Conservation (phyloP, 2,888 invertebrate species). For the Athalia cordata region DNA sequence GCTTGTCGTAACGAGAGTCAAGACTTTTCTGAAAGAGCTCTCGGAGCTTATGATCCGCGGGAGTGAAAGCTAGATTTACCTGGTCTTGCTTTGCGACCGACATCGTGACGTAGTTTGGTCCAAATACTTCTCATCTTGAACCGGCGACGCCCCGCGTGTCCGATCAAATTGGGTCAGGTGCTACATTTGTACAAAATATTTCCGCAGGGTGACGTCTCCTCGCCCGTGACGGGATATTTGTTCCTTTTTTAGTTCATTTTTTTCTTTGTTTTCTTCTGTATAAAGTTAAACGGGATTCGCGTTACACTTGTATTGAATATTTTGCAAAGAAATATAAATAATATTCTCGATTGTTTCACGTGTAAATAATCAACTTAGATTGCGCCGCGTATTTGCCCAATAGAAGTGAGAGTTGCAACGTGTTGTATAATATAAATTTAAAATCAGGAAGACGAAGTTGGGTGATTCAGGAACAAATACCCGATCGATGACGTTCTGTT, state of each 20-base stretch:
- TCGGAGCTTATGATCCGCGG: constrained; percentile 23
- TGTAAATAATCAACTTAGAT: too few relatives aligned
- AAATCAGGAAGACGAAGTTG: constrained; percentile 14
- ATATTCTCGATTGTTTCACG: too few relatives aligned
- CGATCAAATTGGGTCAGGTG: not conserved
- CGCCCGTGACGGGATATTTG: too few relatives aligned
- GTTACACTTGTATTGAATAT: too few relatives aligned
- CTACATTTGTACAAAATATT: not conserved
- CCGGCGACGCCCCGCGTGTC: constrained; percentile 1
- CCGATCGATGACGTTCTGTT: not conserved
- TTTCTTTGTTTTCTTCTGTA: too few relatives aligned
- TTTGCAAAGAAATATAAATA: too few relatives aligned
- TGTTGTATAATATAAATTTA: constrained; percentile 51
- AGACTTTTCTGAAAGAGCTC: constrained; percentile 36
- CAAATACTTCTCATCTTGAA: not conserved
- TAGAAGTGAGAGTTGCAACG: constrained; percentile 52
- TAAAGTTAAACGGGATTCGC: too few relatives aligned
- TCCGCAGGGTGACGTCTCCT: too few relatives aligned
- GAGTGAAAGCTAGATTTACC: constrained; percentile 36
- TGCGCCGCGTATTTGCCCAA: too few relatives aligned
- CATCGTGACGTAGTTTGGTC: constrained; percentile 12
- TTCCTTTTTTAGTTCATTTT: too few relatives aligned
- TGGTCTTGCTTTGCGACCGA: constrained; percentile 24
- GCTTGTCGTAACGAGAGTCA: constrained; percentile 32
- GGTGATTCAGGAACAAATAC: constrained; percentile 18